Conservation (phyloP, 2,797 vertebrate genomes). For the Brachyalestes nurse region DNA sequence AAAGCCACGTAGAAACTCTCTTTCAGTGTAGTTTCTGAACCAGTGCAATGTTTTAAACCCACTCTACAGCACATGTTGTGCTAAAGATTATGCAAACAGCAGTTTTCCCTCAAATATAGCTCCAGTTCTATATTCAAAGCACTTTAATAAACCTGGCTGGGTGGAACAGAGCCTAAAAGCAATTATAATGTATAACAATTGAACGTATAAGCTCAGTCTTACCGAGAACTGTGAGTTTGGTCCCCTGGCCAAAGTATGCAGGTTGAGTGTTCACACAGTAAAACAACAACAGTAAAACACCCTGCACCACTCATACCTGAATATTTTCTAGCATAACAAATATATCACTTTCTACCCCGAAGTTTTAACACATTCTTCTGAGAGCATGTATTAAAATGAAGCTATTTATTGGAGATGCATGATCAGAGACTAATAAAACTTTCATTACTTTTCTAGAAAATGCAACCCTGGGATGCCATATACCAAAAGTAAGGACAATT, state of each 20-base stretch:
- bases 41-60: background rate
- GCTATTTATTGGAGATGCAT: no score
- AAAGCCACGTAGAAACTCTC: no score
- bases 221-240: conserved; percentile 79
- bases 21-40: background rate
- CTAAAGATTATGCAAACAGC: no score
- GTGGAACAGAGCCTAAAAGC: background rate
- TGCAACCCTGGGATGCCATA: background rate
- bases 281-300: conserved; percentile 52
- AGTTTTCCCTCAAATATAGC: no score
- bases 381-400: no score
- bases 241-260: conserved; percentile 72
- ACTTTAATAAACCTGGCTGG: background rate
- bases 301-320: background rate
- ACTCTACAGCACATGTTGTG: no score
- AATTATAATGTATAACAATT: background rate
- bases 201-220: conserved; percentile 51
- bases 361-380: background rate
- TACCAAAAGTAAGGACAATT: background rate
- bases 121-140: no score
- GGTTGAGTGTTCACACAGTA: conserved; percentile 66
- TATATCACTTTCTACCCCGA: background rate
- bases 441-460: background rate
- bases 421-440: background rate
- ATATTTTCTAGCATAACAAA: no score